These are phyloP conservation scores for Pipistrellus pipistrellus DNA, from an alignment of 2,797 vertebrate species.

Conservation along the genomic window DNA sequence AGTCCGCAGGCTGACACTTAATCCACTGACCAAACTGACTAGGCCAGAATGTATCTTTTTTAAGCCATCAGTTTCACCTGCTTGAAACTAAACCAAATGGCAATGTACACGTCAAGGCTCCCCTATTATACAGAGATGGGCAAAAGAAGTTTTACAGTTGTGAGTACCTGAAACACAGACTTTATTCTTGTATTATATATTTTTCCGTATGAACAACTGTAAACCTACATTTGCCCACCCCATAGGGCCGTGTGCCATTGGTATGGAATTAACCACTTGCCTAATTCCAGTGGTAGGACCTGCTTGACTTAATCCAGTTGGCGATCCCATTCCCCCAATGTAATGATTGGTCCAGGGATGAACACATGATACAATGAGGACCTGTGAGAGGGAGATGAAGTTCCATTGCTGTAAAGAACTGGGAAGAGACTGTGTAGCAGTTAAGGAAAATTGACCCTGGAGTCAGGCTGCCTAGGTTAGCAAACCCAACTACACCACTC, in stretches of 20 bases:
- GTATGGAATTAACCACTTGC: background rate
- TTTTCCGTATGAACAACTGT: no score
- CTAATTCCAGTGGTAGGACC: background rate
- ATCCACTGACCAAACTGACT: no score
- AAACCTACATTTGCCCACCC: no score
- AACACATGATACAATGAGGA: background rate
- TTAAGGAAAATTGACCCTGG: background rate
- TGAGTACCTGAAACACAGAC: no score
- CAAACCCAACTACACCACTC: background rate
- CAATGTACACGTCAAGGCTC: background rate
- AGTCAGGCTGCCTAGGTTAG: background rate
- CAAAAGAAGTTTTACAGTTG: no score
- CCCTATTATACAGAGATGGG: background rate
- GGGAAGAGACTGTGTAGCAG: background rate
- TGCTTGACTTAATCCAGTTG: background rate
- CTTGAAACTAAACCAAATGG: constrained; percentile 46
- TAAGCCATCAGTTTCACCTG: background rate
- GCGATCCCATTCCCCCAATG: background rate
- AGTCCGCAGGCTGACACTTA: no score
- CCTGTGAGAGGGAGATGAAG: background rate
- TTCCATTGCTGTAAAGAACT: background rate
- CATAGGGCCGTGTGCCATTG: background rate
- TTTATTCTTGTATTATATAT: no score
- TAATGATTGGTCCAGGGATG: background rate
- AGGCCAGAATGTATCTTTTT: background rate